Base-by-base conservation (phyloP, 2,797 vertebrate species). In the Enteromius radiatus region DNA sequence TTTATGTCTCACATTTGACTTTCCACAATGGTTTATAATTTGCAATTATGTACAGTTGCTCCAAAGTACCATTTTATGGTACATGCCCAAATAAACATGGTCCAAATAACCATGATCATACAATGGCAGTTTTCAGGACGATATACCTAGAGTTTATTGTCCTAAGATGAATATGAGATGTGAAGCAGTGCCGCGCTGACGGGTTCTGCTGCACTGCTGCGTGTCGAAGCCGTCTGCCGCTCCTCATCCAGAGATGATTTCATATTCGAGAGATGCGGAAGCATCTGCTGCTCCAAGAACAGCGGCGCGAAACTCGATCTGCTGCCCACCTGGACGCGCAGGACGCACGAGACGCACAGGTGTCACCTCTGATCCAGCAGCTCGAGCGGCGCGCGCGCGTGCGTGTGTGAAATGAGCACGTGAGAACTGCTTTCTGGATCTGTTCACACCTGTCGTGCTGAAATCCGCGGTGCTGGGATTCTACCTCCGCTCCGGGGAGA, bases 381-480 rank as follows among this genome's bases (percentile, higher is more conserved):
- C 78, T 54, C 81, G 65, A 5, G 67, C 76, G 61, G 64, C 26
- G 33, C 80, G 52, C 41, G n/a, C 49, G 78, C 81, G 63, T 65
- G 61, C 77, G 73, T 81, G 75, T 85, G 78, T 86, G 68, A 80
- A 78, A 76, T 52, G 65, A 78, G 65, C 41, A 77, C 68, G 77
- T 84, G 85, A 82, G 86, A 82, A 82, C 68, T 85, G 87, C 85
- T 91, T 91, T 94, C 92, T 95, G 92, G 94, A 96, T 94, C 95
- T 95, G 93, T 94, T 93, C 95, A 93, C 96, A 96, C 96, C 96
- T 96, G 94, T 95, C 96, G 94, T 95, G 94, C 93, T 94, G 94
- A 94, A 94, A 94, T 94, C 94, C 94, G 91, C 94, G 93, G 95
- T 92, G 94, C 93, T 93, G 95, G 92, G 92, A 94, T 95, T 96